Conservation (phyloP, 2,797 vertebrate genomes). For the Enteromius argenteus region DNA sequence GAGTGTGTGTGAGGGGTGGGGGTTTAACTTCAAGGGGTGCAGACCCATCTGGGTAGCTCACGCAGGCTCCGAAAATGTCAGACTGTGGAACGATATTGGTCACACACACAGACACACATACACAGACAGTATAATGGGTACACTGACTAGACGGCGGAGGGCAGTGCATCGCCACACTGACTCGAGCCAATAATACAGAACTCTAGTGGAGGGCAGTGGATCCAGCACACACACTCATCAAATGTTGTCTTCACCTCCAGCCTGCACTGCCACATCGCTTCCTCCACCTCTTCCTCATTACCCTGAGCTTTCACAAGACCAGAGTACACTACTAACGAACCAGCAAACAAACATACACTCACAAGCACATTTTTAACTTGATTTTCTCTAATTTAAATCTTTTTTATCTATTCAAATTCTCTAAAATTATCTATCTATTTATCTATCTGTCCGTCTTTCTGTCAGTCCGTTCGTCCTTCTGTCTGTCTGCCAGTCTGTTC, state of each 20-base stretch:
- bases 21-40: slow-evolving; percentile 41
- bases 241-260: slow-evolving; percentile 20
- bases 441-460: not conserved
- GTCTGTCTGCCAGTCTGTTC: not conserved
- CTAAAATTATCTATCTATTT: not conserved
- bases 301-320: slow-evolving; percentile 2
- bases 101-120: not conserved
- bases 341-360: slow-evolving; percentile 1
- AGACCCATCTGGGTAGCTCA: slow-evolving; percentile 44
- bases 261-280: slow-evolving; percentile 32
- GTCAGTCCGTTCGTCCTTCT: fast-evolving
- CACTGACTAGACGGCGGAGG: slow-evolving; percentile 43
- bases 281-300: slow-evolving; percentile 38
- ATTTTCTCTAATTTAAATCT: not conserved
- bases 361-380: not conserved
- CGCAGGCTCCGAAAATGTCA: slow-evolving; percentile 54
- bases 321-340: not conserved
- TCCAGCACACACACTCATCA: slow-evolving; percentile 25
- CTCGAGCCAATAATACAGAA: slow-evolving; percentile 43
- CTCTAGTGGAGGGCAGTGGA: not conserved
- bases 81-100: slow-evolving; percentile 40
- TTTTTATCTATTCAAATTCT: not conserved
- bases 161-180: slow-evolving; percentile 42
- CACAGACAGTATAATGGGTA: slow-evolving; percentile 32
- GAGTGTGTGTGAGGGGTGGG: slow-evolving; percentile 34